A percentile compares a stretch with the other conserved stretches of the same genome.
Conservation (phyloP, 2,113 vertebrate genomes). For the Podarcis raffonei region DNA sequence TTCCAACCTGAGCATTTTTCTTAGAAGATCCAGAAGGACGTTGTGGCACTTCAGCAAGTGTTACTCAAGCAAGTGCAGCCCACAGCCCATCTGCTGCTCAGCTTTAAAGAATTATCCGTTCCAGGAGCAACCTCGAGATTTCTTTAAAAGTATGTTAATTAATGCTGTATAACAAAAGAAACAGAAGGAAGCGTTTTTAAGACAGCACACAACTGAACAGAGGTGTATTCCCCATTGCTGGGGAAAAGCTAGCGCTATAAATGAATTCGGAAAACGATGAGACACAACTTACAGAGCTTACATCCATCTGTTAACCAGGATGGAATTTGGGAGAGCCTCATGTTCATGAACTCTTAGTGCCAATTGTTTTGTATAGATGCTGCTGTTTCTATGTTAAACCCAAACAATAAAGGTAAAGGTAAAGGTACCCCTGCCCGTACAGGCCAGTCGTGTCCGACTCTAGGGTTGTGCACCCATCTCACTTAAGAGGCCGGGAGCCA, state of each 20-base stretch:
- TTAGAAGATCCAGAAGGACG: conserved; percentile 44
- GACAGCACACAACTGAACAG: not conserved
- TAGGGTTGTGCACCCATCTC: too few relatives aligned
- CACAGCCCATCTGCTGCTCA: conserved; percentile 45
- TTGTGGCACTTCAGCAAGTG: conserved; percentile 36
- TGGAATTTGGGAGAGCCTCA: not conserved
- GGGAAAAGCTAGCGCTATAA: not conserved
- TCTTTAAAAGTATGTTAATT: conserved; percentile 37
- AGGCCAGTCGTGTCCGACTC: too few relatives aligned
- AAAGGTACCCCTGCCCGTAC: too few relatives aligned
- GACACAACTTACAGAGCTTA: not conserved
- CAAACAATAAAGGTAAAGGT: too few relatives aligned
- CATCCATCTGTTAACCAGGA: not conserved
- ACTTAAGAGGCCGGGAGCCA: too few relatives aligned
- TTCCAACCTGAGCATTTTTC: conserved; percentile 30
- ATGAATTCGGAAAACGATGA: not conserved
- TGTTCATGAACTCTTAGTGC: not conserved
- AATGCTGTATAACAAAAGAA: not conserved
- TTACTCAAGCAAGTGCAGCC: conserved; percentile 34
- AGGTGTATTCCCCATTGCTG: not conserved
- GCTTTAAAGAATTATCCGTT: conserved; percentile 41
- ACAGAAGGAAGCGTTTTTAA: not conserved
- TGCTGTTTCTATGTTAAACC: not conserved
- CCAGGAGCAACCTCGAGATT: conserved; percentile 34
- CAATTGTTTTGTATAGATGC: not conserved